These are phyloP conservation scores for Plumapathes pennacea DNA, from an alignment of 92 coral and sea anemone species.

Conservation along the genomic window DNA sequence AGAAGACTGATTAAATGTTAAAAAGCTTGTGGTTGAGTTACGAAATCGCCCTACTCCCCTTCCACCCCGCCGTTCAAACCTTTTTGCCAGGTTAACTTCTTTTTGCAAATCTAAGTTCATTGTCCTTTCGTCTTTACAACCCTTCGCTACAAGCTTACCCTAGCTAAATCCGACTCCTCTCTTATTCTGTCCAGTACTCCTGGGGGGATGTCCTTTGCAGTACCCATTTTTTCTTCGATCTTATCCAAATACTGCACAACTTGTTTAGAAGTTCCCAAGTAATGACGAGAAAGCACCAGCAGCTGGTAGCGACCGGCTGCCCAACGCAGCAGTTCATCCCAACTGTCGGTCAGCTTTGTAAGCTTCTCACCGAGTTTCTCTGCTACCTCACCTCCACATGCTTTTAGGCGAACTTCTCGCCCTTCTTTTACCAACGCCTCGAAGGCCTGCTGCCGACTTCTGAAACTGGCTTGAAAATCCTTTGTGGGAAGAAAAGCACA, in stretches of 20 bases:
- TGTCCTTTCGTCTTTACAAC: too few relatives aligned
- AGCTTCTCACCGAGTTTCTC: conserved; percentile 73
- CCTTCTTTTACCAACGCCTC: conserved; percentile 92
- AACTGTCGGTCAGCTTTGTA: conserved; percentile 81
- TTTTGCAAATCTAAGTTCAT: too few relatives aligned
- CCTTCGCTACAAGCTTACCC: too few relatives aligned
- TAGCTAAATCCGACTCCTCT: conserved; percentile 81
- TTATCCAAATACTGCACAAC: conserved; percentile 90
- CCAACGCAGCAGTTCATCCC: conserved; percentile 99
- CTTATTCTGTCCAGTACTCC: conserved; percentile 81
- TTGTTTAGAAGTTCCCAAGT: conserved; percentile 77
- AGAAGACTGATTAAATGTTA: too few relatives aligned
- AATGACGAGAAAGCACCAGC: conserved; percentile 87
- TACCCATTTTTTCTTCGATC: conserved; percentile 85
- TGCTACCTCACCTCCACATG: conserved; percentile 80
- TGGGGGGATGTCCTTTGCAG: conserved; percentile 86
- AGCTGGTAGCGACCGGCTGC: conserved; percentile 98
- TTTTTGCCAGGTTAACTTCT: too few relatives aligned
- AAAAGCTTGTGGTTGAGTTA: too few relatives aligned
- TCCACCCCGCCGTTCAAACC: too few relatives aligned
- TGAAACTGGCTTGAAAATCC: conserved; percentile 88
- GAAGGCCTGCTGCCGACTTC: conserved; percentile 74
- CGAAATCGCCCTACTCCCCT: too few relatives aligned
- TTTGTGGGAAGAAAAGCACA: conserved; percentile 5
- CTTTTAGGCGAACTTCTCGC: conserved; percentile 78